Evolutionary conservation across 2,113 vertebrate species (phyloP), one percentile per base, ranked within the genome.

Genomic region (Microtus oregoni): DNA sequence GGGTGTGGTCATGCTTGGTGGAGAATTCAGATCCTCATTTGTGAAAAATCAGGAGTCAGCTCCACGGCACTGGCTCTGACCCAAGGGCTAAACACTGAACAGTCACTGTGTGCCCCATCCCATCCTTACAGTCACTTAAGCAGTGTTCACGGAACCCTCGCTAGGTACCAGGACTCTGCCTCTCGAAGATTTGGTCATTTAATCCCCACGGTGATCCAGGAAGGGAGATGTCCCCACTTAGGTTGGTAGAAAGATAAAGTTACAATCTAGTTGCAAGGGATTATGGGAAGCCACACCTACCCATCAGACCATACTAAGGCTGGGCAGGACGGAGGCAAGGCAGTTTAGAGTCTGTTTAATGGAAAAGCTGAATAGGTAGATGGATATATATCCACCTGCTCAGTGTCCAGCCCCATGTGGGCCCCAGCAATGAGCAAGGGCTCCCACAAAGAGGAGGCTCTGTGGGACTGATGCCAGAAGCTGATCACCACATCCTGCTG

Each of bases 11-110:
- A 1, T 81, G 65, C 65, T 65, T 86, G 89, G 20, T 7, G 63
- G 86, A 78, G 47, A 70, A 70, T 26, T 52, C 13, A 7, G n/a
- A 85, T 24, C 44, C 78, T 89, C 28, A 7, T n/a, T 58, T 78
- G 67, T 78, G 83, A 63, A 92, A 11, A 61, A 72, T 91, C 32
- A 68, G 47, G 82, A 86, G 77, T 52, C 1, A 14, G 35, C 65
- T 78, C 76, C 70, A 41, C 68, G 90, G 65, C 2, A 1, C 55
- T 13, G 78, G 78, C 92, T 93, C 93, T 87, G 79, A 94, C 38
- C 77, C 87, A 91, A 96, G 95, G 94, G 94, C 89, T 91, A 22
- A 15, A 63, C 28, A 38, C 73, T 7, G 9, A 93, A 81, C 4
- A 75, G 75, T 93, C 83, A 38, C 83, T 1, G 0, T 5, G 90